These are phyloP conservation scores for Syrrhaptes paradoxus DNA, from an alignment of 2,113 vertebrate species.

Conservation along the genomic window DNA sequence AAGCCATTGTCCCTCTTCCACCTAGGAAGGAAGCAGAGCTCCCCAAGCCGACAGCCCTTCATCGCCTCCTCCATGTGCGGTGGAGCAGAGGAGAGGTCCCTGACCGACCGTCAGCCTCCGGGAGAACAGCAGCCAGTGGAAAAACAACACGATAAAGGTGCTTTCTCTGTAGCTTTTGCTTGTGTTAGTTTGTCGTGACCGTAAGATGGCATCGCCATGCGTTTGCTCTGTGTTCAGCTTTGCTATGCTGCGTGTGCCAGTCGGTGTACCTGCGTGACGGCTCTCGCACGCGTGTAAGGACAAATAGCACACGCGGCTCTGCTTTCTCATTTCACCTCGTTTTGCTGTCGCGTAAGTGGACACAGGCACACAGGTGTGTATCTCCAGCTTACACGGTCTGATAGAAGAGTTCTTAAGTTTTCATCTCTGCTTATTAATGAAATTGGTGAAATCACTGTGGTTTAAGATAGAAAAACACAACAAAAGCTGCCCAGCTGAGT, in stretches of 20 bases:
- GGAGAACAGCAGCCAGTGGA: background rate
- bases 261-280: background rate
- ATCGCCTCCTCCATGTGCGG: background rate
- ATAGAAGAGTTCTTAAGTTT: constrained; percentile 15
- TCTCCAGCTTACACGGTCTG: background rate
- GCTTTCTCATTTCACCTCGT: background rate
- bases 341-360: background rate
- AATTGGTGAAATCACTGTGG: constrained; percentile 67
- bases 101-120: background rate
- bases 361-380: background rate
- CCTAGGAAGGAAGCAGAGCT: background rate
- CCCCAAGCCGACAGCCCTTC: background rate
- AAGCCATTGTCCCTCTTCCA: background rate
- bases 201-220: background rate
- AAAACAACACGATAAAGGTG: background rate
- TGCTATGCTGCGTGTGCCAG: background rate
- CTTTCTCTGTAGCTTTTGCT: background rate
- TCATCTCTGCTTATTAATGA: constrained; percentile 59
- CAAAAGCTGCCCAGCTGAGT: constrained; percentile 78
- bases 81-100: background rate
- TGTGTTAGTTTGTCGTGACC: background rate
- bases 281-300: background rate
- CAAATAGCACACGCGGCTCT: rapidly evolving
- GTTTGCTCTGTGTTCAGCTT: background rate
- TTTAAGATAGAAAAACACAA: constrained; percentile 49